These are phyloP conservation scores for Argyra leucocephala DNA, from an alignment of 2,888 invertebrate genomes.

Conservation along the genomic window DNA sequence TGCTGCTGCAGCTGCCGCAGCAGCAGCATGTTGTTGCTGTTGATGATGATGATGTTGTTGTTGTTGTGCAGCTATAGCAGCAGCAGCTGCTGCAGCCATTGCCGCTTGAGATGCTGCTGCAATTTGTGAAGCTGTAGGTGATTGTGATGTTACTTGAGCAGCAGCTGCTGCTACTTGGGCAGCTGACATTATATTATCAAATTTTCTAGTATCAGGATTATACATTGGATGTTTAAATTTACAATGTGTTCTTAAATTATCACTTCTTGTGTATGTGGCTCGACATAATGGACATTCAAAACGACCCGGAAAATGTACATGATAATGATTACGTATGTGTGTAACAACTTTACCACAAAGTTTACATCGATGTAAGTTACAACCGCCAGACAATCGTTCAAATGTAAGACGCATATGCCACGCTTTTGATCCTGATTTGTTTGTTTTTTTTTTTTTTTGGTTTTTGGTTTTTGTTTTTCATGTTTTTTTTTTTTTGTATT, in stretches of 20 bases:
- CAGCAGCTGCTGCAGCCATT: conserved; percentile 43
- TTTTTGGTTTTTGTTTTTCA: conserved; percentile 15
- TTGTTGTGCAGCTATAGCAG: conserved; percentile 36
- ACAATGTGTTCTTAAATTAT: conserved; percentile 86
- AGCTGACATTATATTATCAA: conserved; percentile 59
- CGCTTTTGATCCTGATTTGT: conserved; percentile 74
- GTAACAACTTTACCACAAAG: conserved; percentile 90
- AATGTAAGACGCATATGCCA: conserved; percentile 92
- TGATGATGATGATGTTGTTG: conserved; percentile 32
- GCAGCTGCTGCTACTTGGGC: conserved; percentile 46
- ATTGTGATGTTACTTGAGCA: conserved; percentile 35
- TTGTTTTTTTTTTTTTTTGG: conserved; percentile 10
- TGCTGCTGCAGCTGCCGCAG: conserved; percentile 31
- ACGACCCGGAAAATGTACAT: conserved; percentile 85
- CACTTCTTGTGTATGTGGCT: conserved; percentile 84
- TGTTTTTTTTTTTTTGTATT: conserved; percentile 20
- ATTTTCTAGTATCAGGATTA: conserved; percentile 79
- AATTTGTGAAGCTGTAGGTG: conserved; percentile 48
- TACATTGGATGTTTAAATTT: conserved; percentile 84
- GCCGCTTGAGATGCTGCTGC: conserved; percentile 46
- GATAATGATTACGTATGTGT: conserved; percentile 89
- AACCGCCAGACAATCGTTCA: conserved; percentile 85
- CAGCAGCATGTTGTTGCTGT: conserved; percentile 28
- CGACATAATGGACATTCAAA: conserved; percentile 86
- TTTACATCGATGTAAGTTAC: conserved; percentile 88